Evolutionary conservation across 2,888 invertebrate species (phyloP), one percentile per base, ranked within the genome.

Genomic region (Sminthurides aquaticus): DNA sequence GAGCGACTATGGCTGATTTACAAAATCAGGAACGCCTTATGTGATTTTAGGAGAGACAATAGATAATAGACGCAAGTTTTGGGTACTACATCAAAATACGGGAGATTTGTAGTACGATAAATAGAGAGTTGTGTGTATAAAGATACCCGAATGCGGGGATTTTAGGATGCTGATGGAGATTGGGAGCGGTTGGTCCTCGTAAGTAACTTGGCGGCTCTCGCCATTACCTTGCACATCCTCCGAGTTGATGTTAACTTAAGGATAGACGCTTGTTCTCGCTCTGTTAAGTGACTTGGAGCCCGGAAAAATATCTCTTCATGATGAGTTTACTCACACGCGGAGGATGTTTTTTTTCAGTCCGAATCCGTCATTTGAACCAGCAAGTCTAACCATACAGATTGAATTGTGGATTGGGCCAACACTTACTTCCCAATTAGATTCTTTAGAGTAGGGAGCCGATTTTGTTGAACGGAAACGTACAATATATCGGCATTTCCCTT

Each of bases 311-410:
- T 22, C 18, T 52, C 22, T 52, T 52, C 52, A 22, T 52, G 20
- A 20, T 52, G 52, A 52, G 22, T 5, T 20, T 20, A 15, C 18
- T 52, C 25, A 59, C 64, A 64, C 55, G 59, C 43, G 22, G 20
- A 64, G 54, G 58, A 58, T 15, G 5, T n/a, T 63, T 57, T 64
- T 64, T 55, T 64, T 67, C 69, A 69, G 69, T 69, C 67, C 69
- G 58, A 69, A 65, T 65, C 66, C 67, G 66, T 67, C 69, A 69
- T 64, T 66, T 57, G 67, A 69, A 59, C 64, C 54, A 64, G 29
- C 58, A 57, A 64, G 64, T 49, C 57, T 58, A 65, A 61, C 64
- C 65, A 67, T 63, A 65, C 65, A 60, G 66, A 69, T 67, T 60
- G 67, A 65, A 65, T 65, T 34, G 5, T 34, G 43, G 43, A 34